Percentiles rank a stretch among this genome's conserved stretches.
These are phyloP conservation scores for Brachionus rubens DNA, from an alignment of 1,140 invertebrate species.

Conservation along the genomic window DNA sequence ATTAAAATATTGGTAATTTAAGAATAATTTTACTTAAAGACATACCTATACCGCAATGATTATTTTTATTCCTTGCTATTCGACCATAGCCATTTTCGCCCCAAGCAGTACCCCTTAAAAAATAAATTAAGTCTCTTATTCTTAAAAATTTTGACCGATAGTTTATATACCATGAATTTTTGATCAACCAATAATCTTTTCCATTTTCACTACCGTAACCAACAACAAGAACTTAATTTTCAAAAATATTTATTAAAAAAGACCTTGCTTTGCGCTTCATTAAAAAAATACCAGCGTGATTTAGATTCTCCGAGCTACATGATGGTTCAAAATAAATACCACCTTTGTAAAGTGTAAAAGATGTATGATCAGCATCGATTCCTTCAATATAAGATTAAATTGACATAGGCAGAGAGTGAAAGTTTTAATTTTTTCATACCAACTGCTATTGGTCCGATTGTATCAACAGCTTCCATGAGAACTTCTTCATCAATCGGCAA, in stretches of 20 bases:
- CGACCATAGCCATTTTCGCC: constrained; percentile 80
- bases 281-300: constrained; percentile 79
- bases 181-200: constrained; percentile 63
- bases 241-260: background rate
- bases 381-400: background rate
- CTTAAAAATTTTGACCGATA: background rate
- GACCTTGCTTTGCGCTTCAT: no score
- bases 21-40: background rate
- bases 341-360: constrained; percentile 55
- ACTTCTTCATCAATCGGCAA: constrained; percentile 31
- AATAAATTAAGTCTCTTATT: background rate
- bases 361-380: constrained; percentile 28
- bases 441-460: constrained; percentile 35
- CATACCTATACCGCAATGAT: constrained; percentile 81
- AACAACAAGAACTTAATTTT: constrained; percentile 63
- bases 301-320: constrained; percentile 71
- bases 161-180: constrained; percentile 44
- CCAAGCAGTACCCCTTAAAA: constrained; percentile 73
- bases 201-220: constrained; percentile 80
- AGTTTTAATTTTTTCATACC: background rate
- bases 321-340: constrained; percentile 84
- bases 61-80: constrained; percentile 78
- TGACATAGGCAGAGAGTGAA: background rate
- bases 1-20: background rate
- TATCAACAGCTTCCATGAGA: constrained; percentile 38